Base-by-base conservation (phyloP, 2,113 vertebrate species). In the Ciconia stormi region DNA sequence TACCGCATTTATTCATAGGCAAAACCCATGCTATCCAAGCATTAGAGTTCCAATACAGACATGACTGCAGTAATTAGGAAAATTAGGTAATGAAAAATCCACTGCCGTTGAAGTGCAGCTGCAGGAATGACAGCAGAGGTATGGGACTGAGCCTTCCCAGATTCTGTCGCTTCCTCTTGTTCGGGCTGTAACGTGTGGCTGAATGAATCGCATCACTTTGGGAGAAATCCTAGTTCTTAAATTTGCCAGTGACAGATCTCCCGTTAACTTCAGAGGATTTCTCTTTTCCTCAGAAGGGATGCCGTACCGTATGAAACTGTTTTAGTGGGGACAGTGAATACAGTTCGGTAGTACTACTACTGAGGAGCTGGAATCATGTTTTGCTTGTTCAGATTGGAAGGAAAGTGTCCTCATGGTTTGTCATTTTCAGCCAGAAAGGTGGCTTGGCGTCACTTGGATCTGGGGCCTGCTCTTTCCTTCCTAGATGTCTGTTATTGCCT, bases 21-120 rank as follows among this genome's bases (percentile, higher is more conserved):
- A n/a, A 7, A 27, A 61, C 0, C 21, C 7, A 0, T 8, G 30
- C 20, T 71, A 1, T 15, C 14, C 47, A 5, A 12, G 67, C 7
- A 0, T 25, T 61, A 7, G 71, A 53, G 7, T 38, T 76, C 13
- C 5, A 29, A 3, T 46, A 15, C 38, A 4, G 3, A 21, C 16
- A 5, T 12, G 27, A 30, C 2, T 16, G 1, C 13, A 23, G 23
- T 49, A 5, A 38, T 89, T n/a, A 30, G 56, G 76, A 44, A 44
- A n/a, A 40, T 34, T 0, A 13, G 7, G 4, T 32, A 13, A 16
- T 42, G 44, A 40, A n/a, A 38, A 76, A 27, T 44, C 20, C 6
- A 6, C 47, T 62, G 17, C 7, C 82, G 44, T 32, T 23, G 17
- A 59, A 72, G 40, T n/a, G 63, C 82, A 63, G 72, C 59, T 66